Evolutionary conservation across 2,797 vertebrate genomes (phyloP), one percentile per base, ranked within the genome.

Genomic region (Diplodus puntazzo): DNA sequence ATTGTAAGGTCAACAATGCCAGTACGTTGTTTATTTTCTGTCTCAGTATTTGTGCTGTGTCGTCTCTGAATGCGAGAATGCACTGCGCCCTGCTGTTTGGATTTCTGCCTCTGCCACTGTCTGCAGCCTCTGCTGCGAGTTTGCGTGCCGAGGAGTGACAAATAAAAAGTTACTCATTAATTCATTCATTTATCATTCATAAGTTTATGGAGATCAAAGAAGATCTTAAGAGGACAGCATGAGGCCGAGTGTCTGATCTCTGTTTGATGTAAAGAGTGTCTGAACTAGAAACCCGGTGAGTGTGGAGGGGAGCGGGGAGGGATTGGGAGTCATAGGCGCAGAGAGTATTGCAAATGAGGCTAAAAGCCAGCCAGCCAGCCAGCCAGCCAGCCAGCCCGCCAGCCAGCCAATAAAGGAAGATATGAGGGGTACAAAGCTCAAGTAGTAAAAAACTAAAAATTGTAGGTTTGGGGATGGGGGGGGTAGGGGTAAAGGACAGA

Each of bases 161-260:
- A 83, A 82, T 72, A 87, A 57, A 39, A 81, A 81, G 79, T 76
- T 52, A 63, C 69, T 83, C 66, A 78, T 87, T 82, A 73, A 86
- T 84, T 67, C 39, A 20, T 54, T 78, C 66, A 85, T 88, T 60
- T 48, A 87, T 82, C 80, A 89, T 89, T 90, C 70, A 88, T 81
- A 74, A 70, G 74, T 89, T 88, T 84, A 69, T 11, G 53, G 39
- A 80, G 87, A 92, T 92, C 86, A 91, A 88, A 87, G 79, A 21
- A 11, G 16, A 80, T 86, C 62, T 90, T 83, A 84, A 75, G 81
- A 81, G 72, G 77, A 86, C 77, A 69, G 73, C 73, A 54, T 46
- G 45, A 82, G 79, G 81, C 77, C 77, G 48, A 85, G 73, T 64
- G 78, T 89, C 55, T 90, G 81, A 90, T 88, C 77, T 88, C 55